These are phyloP conservation scores for Scolopax mira DNA, from an alignment of 2,113 vertebrate genomes.

Conservation along the genomic window DNA sequence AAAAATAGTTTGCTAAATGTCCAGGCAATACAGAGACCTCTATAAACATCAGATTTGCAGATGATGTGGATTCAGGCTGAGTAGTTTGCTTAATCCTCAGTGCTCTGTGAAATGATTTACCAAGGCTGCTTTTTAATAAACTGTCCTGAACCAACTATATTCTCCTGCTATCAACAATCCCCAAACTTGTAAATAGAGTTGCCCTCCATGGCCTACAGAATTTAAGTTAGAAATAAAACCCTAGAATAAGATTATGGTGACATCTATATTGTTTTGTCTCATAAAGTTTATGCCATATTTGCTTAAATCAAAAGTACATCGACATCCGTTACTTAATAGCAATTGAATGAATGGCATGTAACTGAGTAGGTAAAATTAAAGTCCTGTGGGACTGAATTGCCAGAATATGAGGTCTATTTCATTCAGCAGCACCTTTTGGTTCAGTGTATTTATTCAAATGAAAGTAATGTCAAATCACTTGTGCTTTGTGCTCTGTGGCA, in stretches of 20 bases:
- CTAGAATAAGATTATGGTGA: background rate
- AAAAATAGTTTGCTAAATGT: slow-evolving; percentile 49
- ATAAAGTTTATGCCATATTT: background rate
- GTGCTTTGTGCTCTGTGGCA: background rate
- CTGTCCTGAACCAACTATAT: background rate
- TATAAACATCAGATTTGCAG: background rate
- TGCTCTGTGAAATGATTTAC: background rate
- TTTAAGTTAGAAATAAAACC: background rate
- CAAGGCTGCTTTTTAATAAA: background rate
- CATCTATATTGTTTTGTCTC: background rate
- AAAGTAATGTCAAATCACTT: background rate
- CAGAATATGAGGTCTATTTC: background rate
- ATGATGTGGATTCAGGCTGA: background rate
- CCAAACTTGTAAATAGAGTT: background rate
- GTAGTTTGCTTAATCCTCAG: background rate
- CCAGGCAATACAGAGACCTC: background rate
- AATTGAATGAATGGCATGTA: background rate
- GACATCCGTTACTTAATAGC: background rate
- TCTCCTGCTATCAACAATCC: background rate
- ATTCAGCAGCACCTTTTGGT: background rate
- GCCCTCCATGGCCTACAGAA: background rate
- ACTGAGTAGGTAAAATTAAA: background rate
- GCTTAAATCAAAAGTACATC: background rate
- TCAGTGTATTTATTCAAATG: background rate
- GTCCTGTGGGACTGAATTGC: background rate